phyloP scores from a whole-genome alignment of 2,888 invertebrate species.

The Shargacucullia verbasci region DNA sequence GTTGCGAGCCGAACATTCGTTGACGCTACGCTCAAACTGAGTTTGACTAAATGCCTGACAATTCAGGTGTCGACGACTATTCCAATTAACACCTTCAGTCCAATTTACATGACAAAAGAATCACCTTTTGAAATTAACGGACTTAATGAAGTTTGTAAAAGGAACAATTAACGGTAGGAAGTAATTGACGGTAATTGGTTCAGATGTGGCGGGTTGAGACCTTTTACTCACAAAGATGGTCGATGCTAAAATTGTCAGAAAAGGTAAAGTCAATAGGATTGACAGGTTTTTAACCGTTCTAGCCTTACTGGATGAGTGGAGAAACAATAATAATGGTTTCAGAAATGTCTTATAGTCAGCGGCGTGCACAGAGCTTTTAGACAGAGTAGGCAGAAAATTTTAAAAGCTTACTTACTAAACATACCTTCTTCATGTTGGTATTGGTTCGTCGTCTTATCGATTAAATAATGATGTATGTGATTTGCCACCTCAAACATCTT shows the following conservation, averaged over 20 bases:
- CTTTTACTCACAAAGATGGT: constrained; percentile 4
- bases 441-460: no score
- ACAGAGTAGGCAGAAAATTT: no score
- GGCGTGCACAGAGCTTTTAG: no score
- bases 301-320: no score
- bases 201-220: not conserved
- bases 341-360: no score
- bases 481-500: no score
- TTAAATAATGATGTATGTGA: no score
- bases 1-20: constrained; percentile 49
- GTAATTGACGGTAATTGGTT: constrained; percentile 36
- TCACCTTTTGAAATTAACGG: constrained; percentile 56
- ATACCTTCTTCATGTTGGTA: no score
- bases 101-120: constrained; percentile 72
- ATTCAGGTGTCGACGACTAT: constrained; percentile 55
- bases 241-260: constrained; percentile 1
- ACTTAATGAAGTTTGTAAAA: constrained; percentile 53
- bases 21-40: constrained; percentile 39
- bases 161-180: constrained; percentile 37
- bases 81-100: constrained; percentile 63
- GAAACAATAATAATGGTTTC: no score
- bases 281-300: no score
- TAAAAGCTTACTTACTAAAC: no score
- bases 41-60: constrained; percentile 50
- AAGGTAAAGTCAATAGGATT: no score